Base-by-base conservation (phyloP, 2,113 vertebrate genomes). In the Psilopogon haemacephalus region DNA sequence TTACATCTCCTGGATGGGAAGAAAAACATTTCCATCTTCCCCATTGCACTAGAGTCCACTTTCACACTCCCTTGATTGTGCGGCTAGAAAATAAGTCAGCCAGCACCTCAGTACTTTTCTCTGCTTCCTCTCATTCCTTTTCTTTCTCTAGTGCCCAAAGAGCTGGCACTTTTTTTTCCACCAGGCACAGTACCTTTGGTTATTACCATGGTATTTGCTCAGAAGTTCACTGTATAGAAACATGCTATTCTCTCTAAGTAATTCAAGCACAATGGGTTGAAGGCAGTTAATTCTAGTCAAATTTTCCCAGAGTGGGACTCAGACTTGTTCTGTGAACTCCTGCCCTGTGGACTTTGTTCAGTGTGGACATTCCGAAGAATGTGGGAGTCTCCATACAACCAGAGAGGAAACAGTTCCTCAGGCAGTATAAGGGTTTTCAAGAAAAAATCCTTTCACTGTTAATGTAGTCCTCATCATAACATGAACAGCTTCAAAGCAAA, bases 1-100 rank as follows among this genome's bases (percentile, higher is more conserved):
- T 54, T 8, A 89, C 11, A 18, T 54, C 67, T 82, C 35, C 8
- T 12, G 27, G 55, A 37, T 0, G 12, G 79, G 37, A 75, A 85
- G 59, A 83, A 86, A 96, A 93, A 42, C 52, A 88, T 82, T 32
- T 88, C n/a, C 35, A 9, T 85, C 84, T 65, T 91, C 44, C 40
- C 50, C 33, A 73, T 69, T 68, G 40, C 44, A 26, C 19, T 5
- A 76, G 68, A 44, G 30, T 32, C 1, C 7, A 20, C 55, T 85
- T 92, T 76, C 33, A 88, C 67, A 79, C 44, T 80, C 42, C 63
- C 58, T 63, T 69, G 40, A 44, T 50, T 21, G 5, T 16, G 68
- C 76, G 42, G 48, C 60, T 56, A 71, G 32, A 71, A 87, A 91
- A 89, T 8, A n/a, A 46, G 33, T 32, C 12, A 76, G 59, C 23